Conservation (phyloP, 2,888 invertebrate genomes). For the Mythimna loreyi region DNA sequence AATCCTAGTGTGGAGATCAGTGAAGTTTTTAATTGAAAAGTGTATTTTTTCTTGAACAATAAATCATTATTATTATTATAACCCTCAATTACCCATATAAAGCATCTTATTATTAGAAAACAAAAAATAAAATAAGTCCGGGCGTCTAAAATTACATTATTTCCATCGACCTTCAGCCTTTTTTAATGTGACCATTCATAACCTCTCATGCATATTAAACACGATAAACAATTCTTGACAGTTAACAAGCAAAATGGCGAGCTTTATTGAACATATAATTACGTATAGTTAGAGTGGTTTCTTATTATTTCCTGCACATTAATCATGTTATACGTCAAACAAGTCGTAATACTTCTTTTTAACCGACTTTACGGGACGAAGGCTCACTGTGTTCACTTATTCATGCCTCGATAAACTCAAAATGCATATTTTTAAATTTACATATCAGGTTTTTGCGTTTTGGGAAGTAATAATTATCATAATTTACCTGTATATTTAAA, state of each 20-base stretch:
- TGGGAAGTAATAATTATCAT: conserved; percentile 18
- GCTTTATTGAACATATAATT: conserved; percentile 53
- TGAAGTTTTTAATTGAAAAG: no score
- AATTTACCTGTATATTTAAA: conserved; percentile 2
- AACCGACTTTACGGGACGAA: conserved; percentile 21
- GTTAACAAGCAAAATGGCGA: conserved; percentile 52
- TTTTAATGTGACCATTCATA: conserved; percentile 41
- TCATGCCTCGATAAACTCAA: conserved; percentile 26
- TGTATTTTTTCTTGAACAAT: no score
- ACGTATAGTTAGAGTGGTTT: conserved; percentile 55
- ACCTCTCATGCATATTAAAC: conserved; percentile 61
- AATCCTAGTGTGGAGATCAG: no score
- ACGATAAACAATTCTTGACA: conserved; percentile 53
- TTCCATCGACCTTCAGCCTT: conserved; percentile 38
- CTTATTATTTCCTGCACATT: conserved; percentile 55
- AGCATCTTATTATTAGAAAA: background rate
- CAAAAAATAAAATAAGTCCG: background rate
- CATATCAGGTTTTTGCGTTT: background rate
- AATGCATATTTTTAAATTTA: conserved; percentile 19
- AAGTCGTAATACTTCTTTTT: conserved; percentile 37
- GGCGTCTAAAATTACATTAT: background rate
- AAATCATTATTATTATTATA: no score
- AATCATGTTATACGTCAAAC: conserved; percentile 55
- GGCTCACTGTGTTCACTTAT: background rate
- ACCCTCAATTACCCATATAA: background rate